Evolutionary conservation across 2,888 invertebrate genomes (phyloP), one percentile per base, ranked within the genome.

Genomic region (Mystacides longicornis): DNA sequence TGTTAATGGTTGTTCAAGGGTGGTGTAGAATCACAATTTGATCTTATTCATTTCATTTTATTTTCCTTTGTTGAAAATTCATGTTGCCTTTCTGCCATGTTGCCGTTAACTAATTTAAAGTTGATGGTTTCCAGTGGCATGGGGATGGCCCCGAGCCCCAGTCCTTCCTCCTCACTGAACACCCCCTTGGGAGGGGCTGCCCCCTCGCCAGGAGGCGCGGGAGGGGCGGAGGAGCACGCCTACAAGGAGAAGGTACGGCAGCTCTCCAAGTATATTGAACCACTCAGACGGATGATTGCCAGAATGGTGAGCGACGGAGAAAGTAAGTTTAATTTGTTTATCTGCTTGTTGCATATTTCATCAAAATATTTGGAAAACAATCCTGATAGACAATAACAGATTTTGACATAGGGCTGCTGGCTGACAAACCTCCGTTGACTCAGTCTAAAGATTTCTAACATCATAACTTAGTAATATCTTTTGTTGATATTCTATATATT

Each of bases 211-310:
- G 56, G 56, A 11, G 51, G 51, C 16, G 60, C 56, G 3, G 54
- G 46, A 11, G 69, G 74, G 1, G 73, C 74, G 0, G 95, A 96
- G 64, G 95, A 96, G 65, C 90, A 90, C 54, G 87, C 89, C 1
- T 97, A 96, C 68, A 74, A 93, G 52, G 96, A 96, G 67, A 97
- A 96, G 72, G 89, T 95, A 57, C 84, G 92, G 23, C 93, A 95
- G 67, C 79, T 97, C 23, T 91, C 90, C 64, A 93, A 93, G 72
- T 97, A 93, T 68, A 93, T 96, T 63, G 96, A 95, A 65, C 94
- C 96, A 0, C 74, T 97, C 21, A 80, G 91, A 48, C 81, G 91
- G 60, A 93, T 95, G 89, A 92, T 97, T 62, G 86, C 89, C 52
- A 81, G 87, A 66, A 88, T 89, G 77, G 88, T 89, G 67, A 89